Conservation (phyloP, 2,888 invertebrate genomes). For the Harpagoxenus sublaevis region DNA sequence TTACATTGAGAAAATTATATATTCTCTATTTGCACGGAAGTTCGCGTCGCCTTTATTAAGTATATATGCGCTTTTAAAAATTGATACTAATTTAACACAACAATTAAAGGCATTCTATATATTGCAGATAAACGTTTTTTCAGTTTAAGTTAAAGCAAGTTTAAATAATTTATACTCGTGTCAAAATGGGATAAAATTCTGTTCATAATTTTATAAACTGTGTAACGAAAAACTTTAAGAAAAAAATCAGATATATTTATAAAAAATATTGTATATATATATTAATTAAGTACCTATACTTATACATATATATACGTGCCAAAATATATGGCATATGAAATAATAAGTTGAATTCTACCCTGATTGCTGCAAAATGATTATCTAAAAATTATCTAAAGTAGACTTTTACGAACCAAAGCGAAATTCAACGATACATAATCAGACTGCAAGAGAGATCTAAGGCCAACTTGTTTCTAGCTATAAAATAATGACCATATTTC, state of each 20-base stretch:
- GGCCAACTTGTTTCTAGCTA: not conserved
- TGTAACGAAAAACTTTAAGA: not conserved
- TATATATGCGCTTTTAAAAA: conserved; percentile 2
- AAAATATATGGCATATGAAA: not conserved
- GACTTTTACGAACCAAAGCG: not conserved
- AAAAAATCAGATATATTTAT: too few species aligned
- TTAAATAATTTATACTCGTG: too few species aligned
- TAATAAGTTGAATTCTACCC: not conserved
- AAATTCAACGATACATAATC: not conserved
- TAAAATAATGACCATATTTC: not conserved
- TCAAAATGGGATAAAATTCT: not conserved
- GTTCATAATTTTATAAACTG: not conserved
- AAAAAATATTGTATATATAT: not conserved
- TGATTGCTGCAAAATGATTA: not conserved
- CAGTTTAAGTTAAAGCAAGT: too few species aligned
- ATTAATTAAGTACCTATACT: too few species aligned
- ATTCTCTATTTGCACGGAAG: not conserved
- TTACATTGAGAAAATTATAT: too few species aligned
- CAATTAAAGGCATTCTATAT: not conserved
- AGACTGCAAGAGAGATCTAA: not conserved
- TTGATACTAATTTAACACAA: not conserved
- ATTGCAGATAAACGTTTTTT: not conserved
- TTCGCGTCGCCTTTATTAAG: not conserved
- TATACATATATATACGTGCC: not conserved
- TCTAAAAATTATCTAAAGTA: not conserved